phyloP scores from a whole-genome alignment of 1,140 invertebrate species.

The Rhagoletis zephyria region DNA sequence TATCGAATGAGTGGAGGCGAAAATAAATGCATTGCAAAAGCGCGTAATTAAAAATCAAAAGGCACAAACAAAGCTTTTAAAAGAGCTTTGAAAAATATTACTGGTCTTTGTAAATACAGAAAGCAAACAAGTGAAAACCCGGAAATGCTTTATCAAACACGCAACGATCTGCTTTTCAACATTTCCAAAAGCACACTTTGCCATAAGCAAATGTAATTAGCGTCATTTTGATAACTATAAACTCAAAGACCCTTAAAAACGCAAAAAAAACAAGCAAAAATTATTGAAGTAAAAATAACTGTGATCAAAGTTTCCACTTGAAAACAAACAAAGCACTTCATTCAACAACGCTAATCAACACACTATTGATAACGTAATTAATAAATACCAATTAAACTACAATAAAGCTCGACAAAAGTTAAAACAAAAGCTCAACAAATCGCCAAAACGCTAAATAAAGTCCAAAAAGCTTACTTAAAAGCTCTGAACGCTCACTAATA shows the following conservation, averaged over 20 bases:
- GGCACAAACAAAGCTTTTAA: background rate
- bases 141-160: background rate
- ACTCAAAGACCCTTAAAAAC: background rate
- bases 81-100: background rate
- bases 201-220: background rate
- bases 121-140: too few relatives aligned
- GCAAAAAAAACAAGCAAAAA: background rate
- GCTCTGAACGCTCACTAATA: too few relatives aligned
- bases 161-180: background rate
- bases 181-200: background rate
- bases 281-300: background rate
- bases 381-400: background rate
- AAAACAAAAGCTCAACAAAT: background rate
- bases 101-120: background rate
- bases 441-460: background rate
- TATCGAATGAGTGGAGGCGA: background rate
- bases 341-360: background rate
- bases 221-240: background rate
- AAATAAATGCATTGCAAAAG: background rate
- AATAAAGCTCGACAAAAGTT: background rate
- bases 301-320: slow-evolving; percentile 26
- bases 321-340: background rate
- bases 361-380: background rate
- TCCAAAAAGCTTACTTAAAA: background rate
- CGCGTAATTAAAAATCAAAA: slow-evolving; percentile 29